A percentile compares a stretch with the other conserved stretches of the same genome.
These are phyloP conservation scores for Toxostoma redivivum DNA, from an alignment of 2,113 vertebrate genomes.

Conservation along the genomic window DNA sequence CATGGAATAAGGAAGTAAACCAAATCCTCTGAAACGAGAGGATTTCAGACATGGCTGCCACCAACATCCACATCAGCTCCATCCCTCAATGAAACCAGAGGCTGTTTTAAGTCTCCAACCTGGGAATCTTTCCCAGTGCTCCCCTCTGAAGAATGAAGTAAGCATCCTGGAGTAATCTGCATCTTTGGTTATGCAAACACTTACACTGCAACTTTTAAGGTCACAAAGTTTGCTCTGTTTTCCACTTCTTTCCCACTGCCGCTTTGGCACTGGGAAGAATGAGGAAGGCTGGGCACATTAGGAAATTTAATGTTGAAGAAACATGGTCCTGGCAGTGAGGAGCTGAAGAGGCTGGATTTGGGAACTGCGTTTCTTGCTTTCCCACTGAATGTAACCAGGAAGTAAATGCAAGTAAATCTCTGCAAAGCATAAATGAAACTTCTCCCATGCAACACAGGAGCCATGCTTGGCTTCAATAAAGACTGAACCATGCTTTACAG, in stretches of 20 bases:
- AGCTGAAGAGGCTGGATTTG: neutral
- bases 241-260: neutral
- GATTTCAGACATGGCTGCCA: neutral
- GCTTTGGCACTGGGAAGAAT: neutral
- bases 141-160: neutral
- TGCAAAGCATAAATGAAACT: neutral
- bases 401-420: neutral
- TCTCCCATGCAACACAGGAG: neutral
- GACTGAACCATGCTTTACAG: neutral
- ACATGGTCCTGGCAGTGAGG: neutral
- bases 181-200: neutral
- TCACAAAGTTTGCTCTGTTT: neutral
- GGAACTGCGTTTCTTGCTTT: neutral
- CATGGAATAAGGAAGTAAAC: neutral
- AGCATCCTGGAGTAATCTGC: neutral
- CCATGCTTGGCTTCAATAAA: neutral
- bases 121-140: neutral
- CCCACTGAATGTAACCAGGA: neutral
- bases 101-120: neutral
- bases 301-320: neutral
- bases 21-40: neutral
- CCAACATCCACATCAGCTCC: neutral
- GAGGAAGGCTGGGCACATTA: neutral
- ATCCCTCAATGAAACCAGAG: neutral
- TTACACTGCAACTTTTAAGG: neutral